A percentile compares a stretch with the other conserved stretches of the same genome.
Conservation (phyloP, 1,140 invertebrate species). For the Galleria mellonella region DNA sequence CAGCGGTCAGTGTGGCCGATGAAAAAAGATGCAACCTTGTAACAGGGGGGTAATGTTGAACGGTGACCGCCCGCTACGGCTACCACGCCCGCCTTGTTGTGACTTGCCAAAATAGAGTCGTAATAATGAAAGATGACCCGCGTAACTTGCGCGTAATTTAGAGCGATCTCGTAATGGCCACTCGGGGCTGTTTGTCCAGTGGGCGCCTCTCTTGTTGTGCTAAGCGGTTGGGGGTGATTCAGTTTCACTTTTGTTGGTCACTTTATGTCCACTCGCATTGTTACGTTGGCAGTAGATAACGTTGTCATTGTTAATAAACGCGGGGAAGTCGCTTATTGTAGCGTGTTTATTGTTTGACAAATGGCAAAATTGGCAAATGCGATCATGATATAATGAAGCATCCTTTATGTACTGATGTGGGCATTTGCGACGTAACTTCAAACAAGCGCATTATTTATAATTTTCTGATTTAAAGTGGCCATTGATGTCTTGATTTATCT, state of each 20-base stretch:
- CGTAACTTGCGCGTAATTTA: slow-evolving; percentile 59
- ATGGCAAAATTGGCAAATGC: slow-evolving; percentile 10
- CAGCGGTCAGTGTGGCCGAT: slow-evolving; percentile 53
- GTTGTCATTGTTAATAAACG: slow-evolving; percentile 24
- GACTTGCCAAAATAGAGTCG: slow-evolving; percentile 66
- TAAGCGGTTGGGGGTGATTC: slow-evolving; percentile 40
- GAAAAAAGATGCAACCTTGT: slow-evolving; percentile 45
- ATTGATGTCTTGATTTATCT: background rate
- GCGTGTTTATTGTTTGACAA: slow-evolving; percentile 11
- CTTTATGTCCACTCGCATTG: slow-evolving; percentile 42
- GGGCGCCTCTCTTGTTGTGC: slow-evolving; percentile 30
- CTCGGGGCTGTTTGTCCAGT: slow-evolving; percentile 32
- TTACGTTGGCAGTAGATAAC: slow-evolving; percentile 34
- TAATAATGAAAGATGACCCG: slow-evolving; percentile 59
- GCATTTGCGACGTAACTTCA: background rate
- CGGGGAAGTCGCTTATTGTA: slow-evolving; percentile 6
- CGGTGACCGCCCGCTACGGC: slow-evolving; percentile 42
- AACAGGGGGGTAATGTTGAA: slow-evolving; percentile 45
- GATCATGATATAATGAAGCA: background rate
- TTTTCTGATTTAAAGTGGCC: background rate
- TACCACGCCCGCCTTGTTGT: slow-evolving; percentile 50
- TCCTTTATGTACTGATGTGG: slow-evolving; percentile 1
- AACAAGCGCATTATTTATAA: background rate
- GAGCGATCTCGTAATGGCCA: slow-evolving; percentile 32
- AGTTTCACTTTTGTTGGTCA: slow-evolving; percentile 61